Percentiles rank a stretch among this genome's conserved stretches.
Conservation (phyloP, 2,888 invertebrate genomes). For the Lacanobia oleracea region DNA sequence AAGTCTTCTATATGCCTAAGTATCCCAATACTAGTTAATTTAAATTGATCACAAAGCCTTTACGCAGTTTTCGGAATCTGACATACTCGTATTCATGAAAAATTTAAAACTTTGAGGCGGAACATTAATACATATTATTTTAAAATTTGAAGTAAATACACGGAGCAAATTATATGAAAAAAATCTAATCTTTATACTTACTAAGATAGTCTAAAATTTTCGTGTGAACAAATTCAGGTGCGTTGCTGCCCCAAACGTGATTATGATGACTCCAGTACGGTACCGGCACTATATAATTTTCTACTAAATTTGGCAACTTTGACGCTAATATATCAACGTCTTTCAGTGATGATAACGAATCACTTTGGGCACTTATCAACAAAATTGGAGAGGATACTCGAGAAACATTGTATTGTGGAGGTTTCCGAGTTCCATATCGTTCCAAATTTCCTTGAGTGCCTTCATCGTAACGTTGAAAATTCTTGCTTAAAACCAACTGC, state of each 20-base stretch:
- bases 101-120: background rate
- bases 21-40: background rate
- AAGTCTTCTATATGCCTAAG: no score
- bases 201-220: slow-evolving; percentile 79
- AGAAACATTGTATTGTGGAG: slow-evolving; percentile 83
- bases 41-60: background rate
- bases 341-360: slow-evolving; percentile 91
- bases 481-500: slow-evolving; percentile 83
- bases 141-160: background rate
- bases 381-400: slow-evolving; percentile 79
- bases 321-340: slow-evolving; percentile 89
- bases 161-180: background rate
- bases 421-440: slow-evolving; percentile 76
- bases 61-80: background rate
- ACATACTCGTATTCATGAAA: no score
- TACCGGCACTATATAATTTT: slow-evolving; percentile 90
- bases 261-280: slow-evolving; percentile 86
- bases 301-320: slow-evolving; percentile 90
- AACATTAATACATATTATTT: background rate
- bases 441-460: slow-evolving; percentile 77
- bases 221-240: slow-evolving; percentile 74
- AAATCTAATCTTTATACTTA: slow-evolving; percentile 58
- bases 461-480: slow-evolving; percentile 83
- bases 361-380: slow-evolving; percentile 87
- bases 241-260: slow-evolving; percentile 79